Base-by-base conservation (phyloP, 2,888 invertebrate species). In the Thecophora atra region DNA sequence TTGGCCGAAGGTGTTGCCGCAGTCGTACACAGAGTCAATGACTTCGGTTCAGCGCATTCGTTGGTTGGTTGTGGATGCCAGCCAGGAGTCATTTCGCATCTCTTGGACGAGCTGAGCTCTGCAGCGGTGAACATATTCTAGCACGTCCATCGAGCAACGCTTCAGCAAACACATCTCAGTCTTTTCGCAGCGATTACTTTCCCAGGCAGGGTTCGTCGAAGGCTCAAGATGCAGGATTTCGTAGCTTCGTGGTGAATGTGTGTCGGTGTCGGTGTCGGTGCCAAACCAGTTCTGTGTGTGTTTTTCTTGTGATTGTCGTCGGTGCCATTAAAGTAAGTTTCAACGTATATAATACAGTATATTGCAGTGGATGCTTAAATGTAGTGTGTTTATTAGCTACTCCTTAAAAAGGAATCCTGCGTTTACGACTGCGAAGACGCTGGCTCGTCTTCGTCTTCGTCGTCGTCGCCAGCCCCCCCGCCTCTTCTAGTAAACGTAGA, bases 401-500 rank as follows among this genome's bases (percentile, higher is more conserved):
- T 52, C 26, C 1, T 58, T 19, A 70, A 51, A 21, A 21, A 47
- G 30, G 52, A 64, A 17, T 70, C 15, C 52, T 51, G 62, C 21
- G 51, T 30, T 30, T n/a, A n/a, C n/a, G n/a, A n/a, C n/a, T n/a
- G n/a, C n/a, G 17, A 28, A 47, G 58, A 26, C 30, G 47, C 37
- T 64, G 74, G 68, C 64, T n/a, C 68, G 75, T 71, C 15, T 78
- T 79, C 74, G 73, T 65, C 71, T 73, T 73, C 60, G 65, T 44
- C 63, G 42, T 13, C n/a, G n/a, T n/a, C 70, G 5, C 52, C 62
- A 54, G 28, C 65, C 42, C 28, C 64, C 2, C 56, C 89, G 89
- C 19, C 17, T 58, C 24, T n/a, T 42, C 70, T 70, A 94, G 88
- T 94, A 95, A 85, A 95, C 94, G 87, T 94, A 95, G 84, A 95